Evolutionary conservation across 2,797 vertebrate species (phyloP).

Genomic region (Rhynchonycteris naso): DNA sequence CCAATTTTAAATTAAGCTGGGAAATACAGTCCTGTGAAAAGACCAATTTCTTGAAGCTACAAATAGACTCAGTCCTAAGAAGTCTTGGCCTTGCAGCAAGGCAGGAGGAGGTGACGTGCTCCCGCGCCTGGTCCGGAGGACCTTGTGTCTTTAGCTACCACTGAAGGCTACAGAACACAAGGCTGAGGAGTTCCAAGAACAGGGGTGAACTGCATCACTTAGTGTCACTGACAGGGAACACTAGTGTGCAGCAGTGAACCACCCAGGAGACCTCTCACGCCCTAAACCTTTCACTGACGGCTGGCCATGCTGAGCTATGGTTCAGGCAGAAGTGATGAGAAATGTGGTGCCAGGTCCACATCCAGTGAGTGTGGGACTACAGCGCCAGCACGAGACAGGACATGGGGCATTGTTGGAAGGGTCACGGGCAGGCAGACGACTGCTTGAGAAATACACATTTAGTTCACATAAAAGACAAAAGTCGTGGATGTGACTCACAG

Average conservation of each 20-base stretch:
- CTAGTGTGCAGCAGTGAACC: rapidly evolving
- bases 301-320: not conserved
- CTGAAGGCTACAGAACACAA: not conserved
- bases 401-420: not conserved
- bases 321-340: not conserved
- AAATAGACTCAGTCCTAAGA: not conserved
- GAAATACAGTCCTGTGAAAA: not conserved
- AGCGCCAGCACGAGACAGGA: not conserved
- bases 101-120: rapidly evolving
- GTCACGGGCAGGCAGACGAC: too few species aligned
- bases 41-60: not conserved
- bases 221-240: too few species aligned
- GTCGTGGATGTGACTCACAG: too few species aligned
- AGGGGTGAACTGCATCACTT: not conserved
- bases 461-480: not conserved
- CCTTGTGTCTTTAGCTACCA: too few species aligned
- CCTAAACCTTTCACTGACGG: not conserved
- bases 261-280: too few species aligned
- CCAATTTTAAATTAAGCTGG: not conserved
- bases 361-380: not conserved
- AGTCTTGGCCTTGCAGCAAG: rapidly evolving
- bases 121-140: not conserved
- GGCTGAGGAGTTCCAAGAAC: not conserved
- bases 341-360: not conserved
- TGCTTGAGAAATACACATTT: not conserved